Percentiles rank a stretch among this genome's conserved stretches.
Conservation (phyloP, 2,888 invertebrate genomes). For the Pristionchus fissidentatus region DNA sequence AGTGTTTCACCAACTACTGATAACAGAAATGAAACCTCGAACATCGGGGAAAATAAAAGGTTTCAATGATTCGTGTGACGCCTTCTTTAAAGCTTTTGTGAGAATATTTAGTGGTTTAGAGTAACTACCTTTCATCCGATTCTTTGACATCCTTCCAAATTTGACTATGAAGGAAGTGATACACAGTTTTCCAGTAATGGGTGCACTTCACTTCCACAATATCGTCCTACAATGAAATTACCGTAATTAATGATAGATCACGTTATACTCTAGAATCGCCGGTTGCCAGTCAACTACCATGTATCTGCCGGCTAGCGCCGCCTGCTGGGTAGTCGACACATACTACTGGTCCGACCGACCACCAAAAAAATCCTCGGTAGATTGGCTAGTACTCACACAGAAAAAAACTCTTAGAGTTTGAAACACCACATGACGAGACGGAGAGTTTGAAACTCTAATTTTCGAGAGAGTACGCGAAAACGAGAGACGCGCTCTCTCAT, state of each 20-base stretch:
- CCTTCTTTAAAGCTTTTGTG: neutral
- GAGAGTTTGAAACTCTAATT: too few relatives aligned
- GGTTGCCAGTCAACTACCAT: too few relatives aligned
- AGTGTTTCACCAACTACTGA: too few relatives aligned
- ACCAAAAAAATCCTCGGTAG: too few relatives aligned
- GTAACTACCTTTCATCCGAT: neutral
- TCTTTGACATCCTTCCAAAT: neutral
- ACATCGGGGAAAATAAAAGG: neutral
- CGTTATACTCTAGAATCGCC: too few relatives aligned
- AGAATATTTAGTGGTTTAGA: neutral
- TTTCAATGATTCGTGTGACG: neutral
- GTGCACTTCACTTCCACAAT: conserved; percentile 10
- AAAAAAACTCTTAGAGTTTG: too few relatives aligned
- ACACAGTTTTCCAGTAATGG: neutral
- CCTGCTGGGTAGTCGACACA: too few relatives aligned
- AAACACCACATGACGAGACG: too few relatives aligned
- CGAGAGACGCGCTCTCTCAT: neutral
- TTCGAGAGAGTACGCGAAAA: too few relatives aligned
- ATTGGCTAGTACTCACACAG: too few relatives aligned
- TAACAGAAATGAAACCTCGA: neutral
- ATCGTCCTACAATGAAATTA: conserved; percentile 25
- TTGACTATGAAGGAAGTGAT: neutral
- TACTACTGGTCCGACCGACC: too few relatives aligned
- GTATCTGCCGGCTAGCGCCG: too few relatives aligned
- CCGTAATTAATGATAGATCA: neutral